phyloP scores from a whole-genome alignment of 1,140 invertebrate species.

The Asbolus verrucosus region DNA sequence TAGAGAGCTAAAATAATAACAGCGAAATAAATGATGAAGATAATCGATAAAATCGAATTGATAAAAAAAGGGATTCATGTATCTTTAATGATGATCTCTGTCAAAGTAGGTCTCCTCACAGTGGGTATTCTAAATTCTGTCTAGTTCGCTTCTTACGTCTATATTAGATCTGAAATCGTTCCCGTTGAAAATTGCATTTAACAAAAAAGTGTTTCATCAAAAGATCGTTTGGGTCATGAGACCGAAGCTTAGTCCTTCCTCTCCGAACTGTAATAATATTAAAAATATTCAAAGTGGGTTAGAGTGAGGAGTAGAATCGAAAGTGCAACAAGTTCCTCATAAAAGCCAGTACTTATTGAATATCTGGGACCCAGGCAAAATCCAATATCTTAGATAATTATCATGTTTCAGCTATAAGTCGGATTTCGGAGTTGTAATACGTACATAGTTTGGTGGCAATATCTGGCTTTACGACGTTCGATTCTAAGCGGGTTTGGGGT shows the following conservation, averaged over 20 bases:
- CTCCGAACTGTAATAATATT: slow-evolving; percentile 3
- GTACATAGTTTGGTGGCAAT: slow-evolving; percentile 48
- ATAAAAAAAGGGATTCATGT: too few relatives aligned
- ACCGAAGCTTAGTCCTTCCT: not conserved
- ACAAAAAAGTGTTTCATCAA: slow-evolving; percentile 1
- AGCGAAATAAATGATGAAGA: too few relatives aligned
- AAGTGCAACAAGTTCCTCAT: slow-evolving; percentile 5
- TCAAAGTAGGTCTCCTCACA: too few relatives aligned
- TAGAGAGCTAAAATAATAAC: too few relatives aligned
- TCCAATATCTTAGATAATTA: slow-evolving; percentile 32
- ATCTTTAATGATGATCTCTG: too few relatives aligned
- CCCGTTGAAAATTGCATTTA: slow-evolving; percentile 27
- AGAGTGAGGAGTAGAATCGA: not conserved
- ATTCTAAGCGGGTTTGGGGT: slow-evolving; percentile 42
- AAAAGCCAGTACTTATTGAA: not conserved
- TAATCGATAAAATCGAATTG: too few relatives aligned
- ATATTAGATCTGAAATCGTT: slow-evolving; percentile 24
- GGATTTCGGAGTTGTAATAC: slow-evolving; percentile 40
- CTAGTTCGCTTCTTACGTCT: slow-evolving; percentile 2
- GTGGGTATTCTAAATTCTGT: not conserved
- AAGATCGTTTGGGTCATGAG: not conserved
- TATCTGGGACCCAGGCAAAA: not conserved
- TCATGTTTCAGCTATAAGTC: slow-evolving; percentile 37
- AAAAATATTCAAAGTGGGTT: slow-evolving; percentile 17
- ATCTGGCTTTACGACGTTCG: slow-evolving; percentile 47